A percentile compares a stretch with the other conserved stretches of the same genome.
Evolutionary conservation across 1,140 invertebrate genomes (phyloP).

Genomic region (Periplaneta americana): DNA sequence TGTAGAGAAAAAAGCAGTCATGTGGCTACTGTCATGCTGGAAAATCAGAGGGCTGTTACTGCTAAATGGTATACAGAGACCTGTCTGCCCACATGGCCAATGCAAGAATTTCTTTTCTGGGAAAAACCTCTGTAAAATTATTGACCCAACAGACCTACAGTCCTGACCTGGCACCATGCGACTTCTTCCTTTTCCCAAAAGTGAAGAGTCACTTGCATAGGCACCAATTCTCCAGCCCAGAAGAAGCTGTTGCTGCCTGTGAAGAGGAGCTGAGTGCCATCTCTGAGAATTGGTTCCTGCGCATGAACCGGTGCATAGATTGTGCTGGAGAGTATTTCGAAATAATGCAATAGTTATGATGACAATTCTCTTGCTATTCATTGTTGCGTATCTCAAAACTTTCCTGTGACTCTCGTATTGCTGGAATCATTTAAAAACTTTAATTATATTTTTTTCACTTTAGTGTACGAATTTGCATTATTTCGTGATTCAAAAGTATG

Average conservation of each 20-base stretch:
- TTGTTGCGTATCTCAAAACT: constrained; percentile 9
- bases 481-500: no score
- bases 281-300: not conserved
- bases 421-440: no score
- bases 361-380: not conserved
- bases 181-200: no score
- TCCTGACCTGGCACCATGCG: no score
- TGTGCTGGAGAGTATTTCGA: constrained; percentile 3
- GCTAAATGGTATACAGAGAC: constrained; percentile 1
- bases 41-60: constrained; percentile 11
- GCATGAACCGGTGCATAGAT: not conserved
- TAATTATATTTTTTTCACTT: no score
- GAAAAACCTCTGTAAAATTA: no score
- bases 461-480: no score
- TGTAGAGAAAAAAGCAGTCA: constrained; percentile 1
- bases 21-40: not conserved
- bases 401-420: no score
- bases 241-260: not conserved
- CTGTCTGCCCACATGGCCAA: constrained; percentile 7
- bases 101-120: not conserved
- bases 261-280: not conserved
- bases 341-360: not conserved
- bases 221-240: not conserved
- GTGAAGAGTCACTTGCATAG: not conserved
- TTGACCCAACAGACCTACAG: constrained; percentile 12